Base-by-base conservation (phyloP, 2,888 invertebrate species). In the Ophion ventricosus region DNA sequence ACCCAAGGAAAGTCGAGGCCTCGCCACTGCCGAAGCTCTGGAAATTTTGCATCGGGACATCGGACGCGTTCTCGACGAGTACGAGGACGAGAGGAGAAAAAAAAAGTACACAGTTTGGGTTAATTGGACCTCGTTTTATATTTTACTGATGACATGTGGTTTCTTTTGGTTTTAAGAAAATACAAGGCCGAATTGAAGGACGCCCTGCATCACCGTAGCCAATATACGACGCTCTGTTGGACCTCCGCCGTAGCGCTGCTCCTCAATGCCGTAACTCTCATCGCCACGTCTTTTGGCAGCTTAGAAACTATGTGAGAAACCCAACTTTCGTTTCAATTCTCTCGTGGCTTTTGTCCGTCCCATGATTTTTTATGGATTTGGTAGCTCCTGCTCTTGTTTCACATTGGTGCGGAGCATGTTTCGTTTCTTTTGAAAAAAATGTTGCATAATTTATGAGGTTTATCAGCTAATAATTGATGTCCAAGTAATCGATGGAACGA, bases 11-110 rank as follows among this genome's bases (percentile, higher is more conserved):
- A 87, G 80, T 83, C 84, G 91, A 40, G 97, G 97, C 26, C 94
- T 96, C 87, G 94, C 95, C 64, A 97, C 97, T 14, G 94, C 94
- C 90, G 95, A 95, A 84, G 97, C 97, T 29, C 92, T 97, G 80
- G 94, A 95, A 86, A 96, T 95, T 90, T 94, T 97, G 83, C 95
- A 96, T 88, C 95, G 95, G 88, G 97, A 97, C 91, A 96, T 97
- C 87, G 94, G 95, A 87, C 93, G 93, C 85, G 95, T 96, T 82
- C 94, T 97, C 81, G 93, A 94, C 66, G 95, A 96, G 84, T 95
- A 96, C 91, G 95, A 95, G 92, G 94, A 95, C 87, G 95, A 95
- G 85, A 95, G 94, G 92, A 91, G 93, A 93, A 95, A 94, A 89
- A 94, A 94, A 87, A 95, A 94, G 95, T 95, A 91, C 43, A 69